Conservation (phyloP, 2,888 invertebrate genomes). For the Synergus umbraculus region DNA sequence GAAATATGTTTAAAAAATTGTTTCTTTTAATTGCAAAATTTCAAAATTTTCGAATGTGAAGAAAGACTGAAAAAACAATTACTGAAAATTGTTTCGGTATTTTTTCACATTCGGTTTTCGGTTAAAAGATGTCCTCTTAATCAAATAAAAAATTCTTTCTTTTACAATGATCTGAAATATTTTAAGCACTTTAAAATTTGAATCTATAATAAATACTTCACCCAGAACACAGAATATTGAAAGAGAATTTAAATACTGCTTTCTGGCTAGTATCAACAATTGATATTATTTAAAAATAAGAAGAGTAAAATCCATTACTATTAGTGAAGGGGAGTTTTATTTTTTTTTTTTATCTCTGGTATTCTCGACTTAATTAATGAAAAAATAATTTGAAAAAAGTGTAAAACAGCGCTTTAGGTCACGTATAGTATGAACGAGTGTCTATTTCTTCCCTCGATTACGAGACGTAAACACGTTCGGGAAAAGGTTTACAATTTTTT, state of each 20-base stretch:
- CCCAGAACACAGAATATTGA: too few species aligned
- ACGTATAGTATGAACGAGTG: conserved; percentile 13
- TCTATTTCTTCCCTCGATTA: conserved; percentile 29
- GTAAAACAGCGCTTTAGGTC: not conserved
- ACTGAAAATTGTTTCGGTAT: too few species aligned
- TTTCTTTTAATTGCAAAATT: too few species aligned
- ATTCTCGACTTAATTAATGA: not conserved
- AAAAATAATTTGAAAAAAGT: not conserved
- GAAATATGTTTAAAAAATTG: too few species aligned
- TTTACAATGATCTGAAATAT: too few species aligned
- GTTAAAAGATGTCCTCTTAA: too few species aligned
- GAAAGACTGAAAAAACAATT: too few species aligned
- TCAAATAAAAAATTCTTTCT: too few species aligned
- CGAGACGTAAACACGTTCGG: conserved; percentile 35
- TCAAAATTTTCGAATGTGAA: too few species aligned
- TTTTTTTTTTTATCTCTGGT: not conserved
- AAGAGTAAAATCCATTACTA: not conserved
- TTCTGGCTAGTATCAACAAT: not conserved
- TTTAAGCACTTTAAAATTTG: not conserved
- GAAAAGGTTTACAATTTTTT: conserved; percentile 35
- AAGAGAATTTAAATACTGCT: not conserved
- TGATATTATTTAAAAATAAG: not conserved
- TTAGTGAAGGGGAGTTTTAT: not conserved
- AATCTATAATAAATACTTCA: too few species aligned
- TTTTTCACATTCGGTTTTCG: too few species aligned